Evolutionary conservation across 2,113 vertebrate genomes (phyloP), one percentile per base, ranked within the genome.

Genomic region (Gymnorhina tibicen): DNA sequence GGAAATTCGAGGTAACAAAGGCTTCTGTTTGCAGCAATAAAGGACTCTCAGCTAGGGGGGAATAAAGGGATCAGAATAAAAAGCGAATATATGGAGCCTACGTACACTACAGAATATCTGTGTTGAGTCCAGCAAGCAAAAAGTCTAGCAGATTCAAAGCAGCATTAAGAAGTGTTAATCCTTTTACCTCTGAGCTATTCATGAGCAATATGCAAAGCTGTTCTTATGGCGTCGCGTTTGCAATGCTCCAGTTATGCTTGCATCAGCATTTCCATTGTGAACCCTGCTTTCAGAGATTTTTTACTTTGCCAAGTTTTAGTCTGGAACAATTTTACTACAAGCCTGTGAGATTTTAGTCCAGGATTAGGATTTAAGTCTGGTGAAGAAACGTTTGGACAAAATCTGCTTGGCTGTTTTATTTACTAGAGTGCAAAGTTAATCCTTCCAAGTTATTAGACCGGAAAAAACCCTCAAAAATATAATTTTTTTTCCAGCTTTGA

Each of bases 121-220:
- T 73, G 91, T 90, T 85, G 89, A 96, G 91, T 95, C 89, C 93
- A 93, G 94, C 92, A 91, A 95, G 93, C 95, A 95, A 94, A 96
- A 91, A 77, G 83, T 81, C 93, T 90, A 95, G 76, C 89, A 96
- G 88, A 96, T 89, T 94, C 95, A 97, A 96, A 93, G 91, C 82
- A 88, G 93, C 64, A 96, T 97, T 97, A 97, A 95, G 81, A 95
- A 96, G 86, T 88, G 88, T 89, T 97, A 96, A 96, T 97, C 93
- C 91, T 96, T 97, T 97, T 97, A 95, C 96, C 97, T 97, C 95
- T 87, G 70, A 96, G 97, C 94, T 97, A 97, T 97, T 97, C 96
- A 97, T 96, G 96, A 92, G 95, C 93, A 95, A 94, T 97, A 97
- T 95, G 94, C 95, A 97, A 94, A 96, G 92, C 92, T 93, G 89